A percentile compares a stretch with the other conserved stretches of the same genome.
phyloP scores from a whole-genome alignment of 2,888 invertebrate species.

The Meteorus colon region DNA sequence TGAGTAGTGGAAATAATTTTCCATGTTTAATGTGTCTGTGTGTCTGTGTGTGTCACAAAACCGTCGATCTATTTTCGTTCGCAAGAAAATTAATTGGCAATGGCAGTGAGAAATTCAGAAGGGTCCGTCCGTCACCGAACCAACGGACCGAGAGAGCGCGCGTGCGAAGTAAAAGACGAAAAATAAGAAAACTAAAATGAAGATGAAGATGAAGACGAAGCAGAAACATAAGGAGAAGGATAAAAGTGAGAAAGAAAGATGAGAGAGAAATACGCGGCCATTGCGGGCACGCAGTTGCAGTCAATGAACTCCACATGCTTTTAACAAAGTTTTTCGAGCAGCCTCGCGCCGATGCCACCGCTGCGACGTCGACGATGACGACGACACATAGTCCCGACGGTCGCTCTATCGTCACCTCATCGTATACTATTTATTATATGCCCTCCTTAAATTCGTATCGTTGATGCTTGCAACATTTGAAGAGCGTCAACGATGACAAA shows the following conservation, averaged over 20 bases:
- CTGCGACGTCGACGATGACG: constrained; percentile 10
- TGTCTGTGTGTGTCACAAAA: constrained; percentile 13
- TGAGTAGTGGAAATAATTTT: constrained; percentile 4
- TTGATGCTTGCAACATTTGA: background rate
- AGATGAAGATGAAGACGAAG: constrained; percentile 32
- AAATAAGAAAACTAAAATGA: constrained; percentile 3
- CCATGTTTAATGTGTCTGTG: background rate
- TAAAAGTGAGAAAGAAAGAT: constrained; percentile 17
- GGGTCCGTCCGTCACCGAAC: constrained; percentile 43
- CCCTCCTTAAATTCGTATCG: background rate
- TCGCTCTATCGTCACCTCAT: constrained; percentile 18
- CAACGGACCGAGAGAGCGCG: constrained; percentile 26
- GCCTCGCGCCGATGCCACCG: constrained; percentile 12
- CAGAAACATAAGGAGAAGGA: constrained; percentile 27
- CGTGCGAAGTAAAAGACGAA: constrained; percentile 28
- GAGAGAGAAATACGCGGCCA: constrained; percentile 34
- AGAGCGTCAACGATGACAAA: background rate
- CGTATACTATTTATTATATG: background rate
- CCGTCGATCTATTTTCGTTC: constrained; percentile 29
- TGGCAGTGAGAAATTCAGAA: constrained; percentile 46
- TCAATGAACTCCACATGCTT: constrained; percentile 45
- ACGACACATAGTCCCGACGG: constrained; percentile 13
- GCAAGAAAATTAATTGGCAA: constrained; percentile 45
- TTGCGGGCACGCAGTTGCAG: constrained; percentile 43
- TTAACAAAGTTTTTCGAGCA: constrained; percentile 43